Conservation (phyloP, 1,140 invertebrate genomes). For the Cydia pomonella region DNA sequence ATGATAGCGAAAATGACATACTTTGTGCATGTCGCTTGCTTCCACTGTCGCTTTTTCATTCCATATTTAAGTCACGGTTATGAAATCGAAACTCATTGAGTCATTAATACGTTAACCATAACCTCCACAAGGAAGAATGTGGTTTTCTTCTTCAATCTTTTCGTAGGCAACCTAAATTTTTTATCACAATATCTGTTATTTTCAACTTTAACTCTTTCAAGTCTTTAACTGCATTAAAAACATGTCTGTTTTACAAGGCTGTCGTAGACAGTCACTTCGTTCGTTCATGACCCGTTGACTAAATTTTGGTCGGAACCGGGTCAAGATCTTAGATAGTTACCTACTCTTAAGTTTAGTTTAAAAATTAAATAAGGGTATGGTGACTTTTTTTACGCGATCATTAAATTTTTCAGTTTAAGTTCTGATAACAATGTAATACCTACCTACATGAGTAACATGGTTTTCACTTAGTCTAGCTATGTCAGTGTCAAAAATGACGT, state of each 20-base stretch:
- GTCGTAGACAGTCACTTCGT: constrained; percentile 64
- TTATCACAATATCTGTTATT: neutral
- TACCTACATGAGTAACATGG: no score
- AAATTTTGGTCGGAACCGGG: constrained; percentile 72
- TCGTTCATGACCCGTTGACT: constrained; percentile 76
- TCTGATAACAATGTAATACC: no score
- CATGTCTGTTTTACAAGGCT: constrained; percentile 57
- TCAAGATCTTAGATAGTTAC: constrained; percentile 74
- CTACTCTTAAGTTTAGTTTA: constrained; percentile 62
- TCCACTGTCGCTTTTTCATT: constrained; percentile 70
- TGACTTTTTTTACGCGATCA: constrained; percentile 8
- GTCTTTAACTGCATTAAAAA: neutral
- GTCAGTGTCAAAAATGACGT: no score
- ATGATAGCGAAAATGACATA: constrained; percentile 77
- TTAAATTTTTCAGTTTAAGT: neutral
- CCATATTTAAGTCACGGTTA: constrained; percentile 76
- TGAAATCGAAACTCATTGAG: constrained; percentile 74
- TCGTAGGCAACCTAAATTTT: neutral
- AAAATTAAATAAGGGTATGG: constrained; percentile 58
- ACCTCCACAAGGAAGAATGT: neutral
- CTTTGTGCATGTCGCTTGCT: constrained; percentile 53
- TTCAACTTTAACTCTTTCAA: no score
- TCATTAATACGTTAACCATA: constrained; percentile 49
- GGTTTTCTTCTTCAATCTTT: constrained; percentile 4
- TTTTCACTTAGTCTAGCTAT: no score